A percentile compares a stretch with the other conserved stretches of the same genome.
These are phyloP conservation scores for Probaryconus sp. DNA, from an alignment of 1,140 invertebrate species.

Conservation along the genomic window DNA sequence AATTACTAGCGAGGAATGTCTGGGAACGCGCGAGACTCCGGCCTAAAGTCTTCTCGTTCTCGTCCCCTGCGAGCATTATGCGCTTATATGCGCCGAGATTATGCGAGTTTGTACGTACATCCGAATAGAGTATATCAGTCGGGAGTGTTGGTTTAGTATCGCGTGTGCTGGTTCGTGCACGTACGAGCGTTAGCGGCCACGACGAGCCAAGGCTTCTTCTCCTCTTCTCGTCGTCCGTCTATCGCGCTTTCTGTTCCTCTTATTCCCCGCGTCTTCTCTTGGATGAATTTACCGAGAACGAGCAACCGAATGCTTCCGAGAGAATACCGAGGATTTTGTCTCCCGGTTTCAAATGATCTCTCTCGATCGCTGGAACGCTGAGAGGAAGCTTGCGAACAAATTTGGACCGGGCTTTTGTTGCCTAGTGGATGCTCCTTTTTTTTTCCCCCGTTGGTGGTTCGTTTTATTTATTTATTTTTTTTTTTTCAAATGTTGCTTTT, in stretches of 20 bases:
- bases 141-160: constrained; percentile 20
- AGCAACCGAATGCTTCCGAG: constrained; percentile 9
- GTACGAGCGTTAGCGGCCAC: too few species aligned
- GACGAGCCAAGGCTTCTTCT: too few species aligned
- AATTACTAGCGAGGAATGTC: constrained; percentile 76
- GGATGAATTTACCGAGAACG: constrained; percentile 14
- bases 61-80: constrained; percentile 13
- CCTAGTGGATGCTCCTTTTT: too few species aligned
- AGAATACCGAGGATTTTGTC: constrained; percentile 29
- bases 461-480: too few species aligned
- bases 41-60: constrained; percentile 58
- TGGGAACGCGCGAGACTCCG: constrained; percentile 74
- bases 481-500: too few species aligned
- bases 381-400: too few species aligned
- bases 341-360: neutral
- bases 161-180: too few species aligned
- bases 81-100: constrained; percentile 38
- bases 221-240: constrained; percentile 24
- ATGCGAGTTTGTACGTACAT: constrained; percentile 23
- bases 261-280: constrained; percentile 14
- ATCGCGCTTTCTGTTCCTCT: constrained; percentile 20
- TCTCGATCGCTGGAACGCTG: too few species aligned
- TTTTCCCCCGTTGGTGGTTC: too few species aligned
- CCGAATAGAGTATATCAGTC: too few species aligned
- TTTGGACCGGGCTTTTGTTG: too few species aligned